Evolutionary conservation across 2,797 vertebrate species (phyloP).

Genomic region (Anas bahamensis): DNA sequence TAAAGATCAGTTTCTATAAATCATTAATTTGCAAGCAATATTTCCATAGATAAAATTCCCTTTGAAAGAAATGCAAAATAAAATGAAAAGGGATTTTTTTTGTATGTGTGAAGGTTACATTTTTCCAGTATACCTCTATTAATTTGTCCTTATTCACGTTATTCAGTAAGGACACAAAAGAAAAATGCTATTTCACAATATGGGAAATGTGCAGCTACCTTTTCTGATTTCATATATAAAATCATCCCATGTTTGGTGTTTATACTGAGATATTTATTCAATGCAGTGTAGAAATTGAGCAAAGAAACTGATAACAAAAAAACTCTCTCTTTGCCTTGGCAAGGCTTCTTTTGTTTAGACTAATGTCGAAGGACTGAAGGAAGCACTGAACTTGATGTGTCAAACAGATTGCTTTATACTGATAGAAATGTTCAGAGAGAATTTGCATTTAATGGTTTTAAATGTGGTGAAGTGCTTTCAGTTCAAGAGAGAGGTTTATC

Average conservation of each 20-base stretch:
- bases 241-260: background rate
- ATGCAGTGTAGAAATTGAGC: background rate
- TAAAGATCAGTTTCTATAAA: background rate
- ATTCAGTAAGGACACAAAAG: background rate
- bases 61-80: background rate
- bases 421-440: background rate
- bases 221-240: background rate
- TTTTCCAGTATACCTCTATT: background rate
- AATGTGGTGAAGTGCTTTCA: conserved; percentile 9
- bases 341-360: conserved; percentile 1
- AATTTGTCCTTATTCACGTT: background rate
- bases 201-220: background rate
- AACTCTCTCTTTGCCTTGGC: background rate
- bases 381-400: background rate
- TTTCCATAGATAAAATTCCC: background rate
- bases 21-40: background rate
- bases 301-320: background rate
- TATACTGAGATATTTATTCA: background rate
- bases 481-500: conserved; percentile 14
- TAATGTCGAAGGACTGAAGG: background rate
- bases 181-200: background rate
- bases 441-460: conserved; percentile 44
- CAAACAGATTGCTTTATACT: conserved; percentile 41
- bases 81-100: background rate
- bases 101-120: background rate